Percentiles rank a stretch among this genome's conserved stretches.
Conservation (phyloP, 2,888 invertebrate genomes). For the Tryphoninae sp. region DNA sequence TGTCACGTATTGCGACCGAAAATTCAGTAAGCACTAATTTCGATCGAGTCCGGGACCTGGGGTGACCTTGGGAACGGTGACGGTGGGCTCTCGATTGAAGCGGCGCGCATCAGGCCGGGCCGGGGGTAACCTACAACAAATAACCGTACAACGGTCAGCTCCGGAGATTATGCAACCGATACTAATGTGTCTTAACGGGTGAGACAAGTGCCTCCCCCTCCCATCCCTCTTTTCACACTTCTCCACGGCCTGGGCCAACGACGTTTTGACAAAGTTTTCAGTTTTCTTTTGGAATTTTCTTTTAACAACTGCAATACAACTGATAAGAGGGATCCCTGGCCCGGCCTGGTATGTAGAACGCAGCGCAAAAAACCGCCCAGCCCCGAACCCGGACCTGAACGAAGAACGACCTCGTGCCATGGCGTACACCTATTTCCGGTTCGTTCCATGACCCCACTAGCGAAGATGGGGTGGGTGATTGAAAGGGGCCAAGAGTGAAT, state of each 20-base stretch:
- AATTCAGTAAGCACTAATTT: conserved; percentile 74
- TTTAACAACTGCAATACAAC: conserved; percentile 46
- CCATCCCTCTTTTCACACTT: conserved; percentile 41
- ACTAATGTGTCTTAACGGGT: conserved; percentile 54
- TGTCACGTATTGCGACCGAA: conserved; percentile 65
- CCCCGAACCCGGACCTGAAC: conserved; percentile 69
- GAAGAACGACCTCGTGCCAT: conserved; percentile 64
- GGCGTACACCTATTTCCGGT: conserved; percentile 38
- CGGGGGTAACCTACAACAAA: conserved; percentile 81
- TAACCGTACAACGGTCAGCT: conserved; percentile 71
- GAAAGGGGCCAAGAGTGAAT: conserved; percentile 2
- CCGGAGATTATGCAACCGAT: conserved; percentile 54
- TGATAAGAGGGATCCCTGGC: conserved; percentile 79
- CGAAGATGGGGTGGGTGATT: neutral
- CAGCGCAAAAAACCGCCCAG: conserved; percentile 44
- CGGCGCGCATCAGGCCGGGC: conserved; percentile 81
- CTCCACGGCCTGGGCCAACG: conserved; percentile 57
- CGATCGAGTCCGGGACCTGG: conserved; percentile 71
- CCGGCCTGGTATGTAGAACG: conserved; percentile 77
- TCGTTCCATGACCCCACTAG: conserved; percentile 32
- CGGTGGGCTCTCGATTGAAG: conserved; percentile 77
- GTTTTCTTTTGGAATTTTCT: conserved; percentile 5
- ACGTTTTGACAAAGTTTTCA: conserved; percentile 21
- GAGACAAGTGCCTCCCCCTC: conserved; percentile 18
- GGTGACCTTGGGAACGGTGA: conserved; percentile 74